Percentiles rank a stretch among this genome's conserved stretches.
These are phyloP conservation scores for Pachyramphus minor DNA, from an alignment of 2,113 vertebrate species.

Conservation along the genomic window DNA sequence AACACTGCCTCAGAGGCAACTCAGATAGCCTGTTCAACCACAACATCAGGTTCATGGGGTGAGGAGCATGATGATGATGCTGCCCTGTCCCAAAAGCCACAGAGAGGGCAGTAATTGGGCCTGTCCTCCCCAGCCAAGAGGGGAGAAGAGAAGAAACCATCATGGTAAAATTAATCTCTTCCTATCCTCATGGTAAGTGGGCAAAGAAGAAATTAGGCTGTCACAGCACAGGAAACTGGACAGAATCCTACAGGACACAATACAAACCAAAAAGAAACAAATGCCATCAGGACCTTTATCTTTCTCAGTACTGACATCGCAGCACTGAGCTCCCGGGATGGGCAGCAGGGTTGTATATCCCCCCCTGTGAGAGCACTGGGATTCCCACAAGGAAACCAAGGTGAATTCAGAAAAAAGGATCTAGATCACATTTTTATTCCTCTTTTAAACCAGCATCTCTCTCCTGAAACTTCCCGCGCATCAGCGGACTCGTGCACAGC, in stretches of 20 bases:
- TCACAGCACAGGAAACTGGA: neutral
- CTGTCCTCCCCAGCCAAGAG: neutral
- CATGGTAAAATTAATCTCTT: neutral
- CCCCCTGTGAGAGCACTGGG: neutral
- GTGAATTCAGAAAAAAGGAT: fast-evolving
- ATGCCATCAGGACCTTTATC: fast-evolving
- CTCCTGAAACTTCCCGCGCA: neutral
- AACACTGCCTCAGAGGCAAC: neutral
- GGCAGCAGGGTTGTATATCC: neutral
- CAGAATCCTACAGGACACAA: neutral
- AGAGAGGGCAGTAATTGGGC: neutral
- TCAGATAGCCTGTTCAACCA: neutral
- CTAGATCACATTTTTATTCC: neutral
- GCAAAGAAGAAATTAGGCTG: neutral
- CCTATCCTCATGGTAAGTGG: neutral
- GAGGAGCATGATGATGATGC: neutral
- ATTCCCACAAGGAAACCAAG: neutral
- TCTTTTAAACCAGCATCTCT: neutral
- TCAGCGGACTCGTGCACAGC: neutral
- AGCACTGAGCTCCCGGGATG: neutral
- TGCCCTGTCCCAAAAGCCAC: neutral
- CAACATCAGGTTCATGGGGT: neutral
- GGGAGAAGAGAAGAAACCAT: neutral
- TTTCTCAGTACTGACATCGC: neutral
- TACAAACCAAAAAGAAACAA: neutral